phyloP scores from a whole-genome alignment of 2,888 invertebrate genomes.

The Pandemis cinnamomeana region DNA sequence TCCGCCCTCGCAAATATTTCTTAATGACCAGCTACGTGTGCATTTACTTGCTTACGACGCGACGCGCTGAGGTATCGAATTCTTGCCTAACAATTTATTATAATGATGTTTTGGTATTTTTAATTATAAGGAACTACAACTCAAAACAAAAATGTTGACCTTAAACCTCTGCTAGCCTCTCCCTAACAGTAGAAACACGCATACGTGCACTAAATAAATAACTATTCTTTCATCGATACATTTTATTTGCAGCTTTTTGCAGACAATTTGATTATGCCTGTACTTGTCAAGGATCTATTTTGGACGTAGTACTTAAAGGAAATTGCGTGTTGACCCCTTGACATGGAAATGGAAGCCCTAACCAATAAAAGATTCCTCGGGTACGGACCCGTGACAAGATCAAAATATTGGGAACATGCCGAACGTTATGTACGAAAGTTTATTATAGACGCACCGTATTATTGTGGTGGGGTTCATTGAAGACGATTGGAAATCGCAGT shows the following conservation, averaged over 20 bases:
- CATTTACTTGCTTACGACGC: not conserved
- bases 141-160: no score
- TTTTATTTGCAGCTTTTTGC: no score
- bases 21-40: not conserved
- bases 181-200: no score
- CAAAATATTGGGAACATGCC: conserved; percentile 10
- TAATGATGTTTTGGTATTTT: not conserved
- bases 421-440: not conserved
- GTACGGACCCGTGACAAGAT: conserved; percentile 1
- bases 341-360: conserved; percentile 2
- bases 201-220: no score
- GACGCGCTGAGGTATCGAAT: conserved; percentile 3
- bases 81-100: not conserved
- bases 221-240: no score
- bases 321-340: conserved; percentile 8
- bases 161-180: no score
- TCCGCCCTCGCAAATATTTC: not conserved
- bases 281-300: not conserved
- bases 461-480: not conserved
- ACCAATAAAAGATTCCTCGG: conserved; percentile 5
- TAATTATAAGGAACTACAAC: not conserved
- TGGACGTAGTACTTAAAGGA: not conserved
- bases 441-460: not conserved
- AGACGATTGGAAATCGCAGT: not conserved
- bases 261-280: not conserved